Conservation (phyloP, 2,888 invertebrate species). For the Polietes domitor region DNA sequence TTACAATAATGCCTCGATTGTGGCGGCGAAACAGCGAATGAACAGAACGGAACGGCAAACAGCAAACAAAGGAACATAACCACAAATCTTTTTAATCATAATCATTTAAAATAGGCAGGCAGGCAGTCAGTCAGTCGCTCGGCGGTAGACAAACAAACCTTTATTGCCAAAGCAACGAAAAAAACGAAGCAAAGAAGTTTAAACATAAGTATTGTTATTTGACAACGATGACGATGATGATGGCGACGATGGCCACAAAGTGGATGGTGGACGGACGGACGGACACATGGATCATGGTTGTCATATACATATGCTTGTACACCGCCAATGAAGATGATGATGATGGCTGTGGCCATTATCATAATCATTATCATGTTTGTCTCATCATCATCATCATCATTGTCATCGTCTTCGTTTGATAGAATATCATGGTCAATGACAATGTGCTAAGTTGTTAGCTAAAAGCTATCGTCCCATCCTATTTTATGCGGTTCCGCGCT, state of each 20-base stretch:
- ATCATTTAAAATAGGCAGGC: slow-evolving; percentile 61
- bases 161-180: slow-evolving; percentile 45
- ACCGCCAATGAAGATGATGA: background rate
- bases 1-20: slow-evolving; percentile 43
- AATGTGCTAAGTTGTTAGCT: slow-evolving; percentile 60
- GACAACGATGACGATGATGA: background rate
- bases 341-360: background rate
- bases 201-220: slow-evolving; percentile 34
- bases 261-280: background rate
- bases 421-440: slow-evolving; percentile 58
- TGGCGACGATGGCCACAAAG: background rate
- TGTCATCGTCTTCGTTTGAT: slow-evolving; percentile 12
- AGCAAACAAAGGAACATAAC: slow-evolving; percentile 47
- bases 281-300: slow-evolving; percentile 47
- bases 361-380: background rate
- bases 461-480: slow-evolving; percentile 41
- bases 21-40: background rate
- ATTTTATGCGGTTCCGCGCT: slow-evolving; percentile 26
- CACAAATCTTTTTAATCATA: slow-evolving; percentile 67
- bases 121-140: background rate
- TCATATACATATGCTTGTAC: slow-evolving; percentile 39
- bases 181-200: slow-evolving; percentile 1
- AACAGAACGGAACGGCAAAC: slow-evolving; percentile 23
- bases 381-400: background rate
- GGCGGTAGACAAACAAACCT: slow-evolving; percentile 47